Conservation (phyloP, 2,888 invertebrate genomes). For the Spialia ferax region DNA sequence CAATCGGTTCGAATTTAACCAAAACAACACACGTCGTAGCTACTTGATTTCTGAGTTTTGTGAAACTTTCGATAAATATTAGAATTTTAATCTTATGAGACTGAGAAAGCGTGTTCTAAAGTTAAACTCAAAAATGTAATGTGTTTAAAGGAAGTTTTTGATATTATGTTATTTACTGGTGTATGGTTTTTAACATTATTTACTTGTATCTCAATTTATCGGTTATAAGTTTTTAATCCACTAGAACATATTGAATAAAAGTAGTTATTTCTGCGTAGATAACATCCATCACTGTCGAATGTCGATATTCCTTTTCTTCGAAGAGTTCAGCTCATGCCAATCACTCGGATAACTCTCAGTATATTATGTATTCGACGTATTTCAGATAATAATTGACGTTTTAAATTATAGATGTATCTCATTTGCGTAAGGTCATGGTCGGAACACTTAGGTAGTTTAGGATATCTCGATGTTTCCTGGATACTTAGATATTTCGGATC, state of each 20-base stretch:
- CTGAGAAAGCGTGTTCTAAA: constrained; percentile 83
- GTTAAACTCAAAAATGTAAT: constrained; percentile 63
- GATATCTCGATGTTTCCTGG: constrained; percentile 28
- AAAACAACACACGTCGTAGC: constrained; percentile 39
- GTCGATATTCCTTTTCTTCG: constrained; percentile 3
- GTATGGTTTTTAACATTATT: constrained; percentile 43
- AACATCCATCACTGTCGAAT: no score
- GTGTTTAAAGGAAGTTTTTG: constrained; percentile 50
- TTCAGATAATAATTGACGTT: no score
- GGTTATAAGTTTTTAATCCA: constrained; percentile 26
- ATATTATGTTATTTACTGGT: constrained; percentile 47
- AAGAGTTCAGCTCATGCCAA: background rate
- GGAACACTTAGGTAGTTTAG: constrained; percentile 18
- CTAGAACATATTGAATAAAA: constrained; percentile 5
- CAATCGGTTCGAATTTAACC: constrained; percentile 36
- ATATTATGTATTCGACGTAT: no score
- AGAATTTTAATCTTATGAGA: constrained; percentile 81
- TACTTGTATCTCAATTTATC: constrained; percentile 33
- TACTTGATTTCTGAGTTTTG: constrained; percentile 37
- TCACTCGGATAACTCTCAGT: background rate
- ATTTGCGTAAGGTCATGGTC: background rate
- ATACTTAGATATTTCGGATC: constrained; percentile 7
- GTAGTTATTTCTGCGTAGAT: constrained; percentile 1
- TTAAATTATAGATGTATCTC: background rate
- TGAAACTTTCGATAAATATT: constrained; percentile 57